Evolutionary conservation across 2,888 invertebrate genomes (phyloP), one percentile per base, ranked within the genome.

Genomic region (Hydropsyche betteni): DNA sequence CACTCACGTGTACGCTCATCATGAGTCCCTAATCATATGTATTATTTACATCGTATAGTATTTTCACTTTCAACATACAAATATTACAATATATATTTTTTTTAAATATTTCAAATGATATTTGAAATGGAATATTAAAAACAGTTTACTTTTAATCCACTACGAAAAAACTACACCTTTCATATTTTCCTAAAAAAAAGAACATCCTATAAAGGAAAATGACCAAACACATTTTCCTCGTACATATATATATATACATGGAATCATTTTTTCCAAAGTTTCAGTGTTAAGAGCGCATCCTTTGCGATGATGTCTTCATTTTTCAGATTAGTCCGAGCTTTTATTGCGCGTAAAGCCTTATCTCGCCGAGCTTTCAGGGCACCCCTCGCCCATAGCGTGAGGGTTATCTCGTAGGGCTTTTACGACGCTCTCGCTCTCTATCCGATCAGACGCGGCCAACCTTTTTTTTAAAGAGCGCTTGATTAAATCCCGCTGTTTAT

Each of bases 261-360:
- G n/a, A n/a, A 3, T 14, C n/a, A 55, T 55, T 14, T 55, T 55
- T 55, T n/a, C 14, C 5, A n/a, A 8, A 14, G 1, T 55, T n/a
- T 7, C 55, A 51, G 8, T 51, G 8, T 12, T n/a, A 51, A 51
- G 51, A n/a, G 51, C 55, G 55, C 55, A 6, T 14, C 55, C 51
- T n/a, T n/a, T 51, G 55, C 71, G 71, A 72, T 58, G 38, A 72
- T 38, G 72, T 72, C 72, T 72, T 72, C 72, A 72, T 72, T 72
- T 72, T 72, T 72, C 72, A 72, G 72, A 72, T 72, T 72, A 72
- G 72, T 72, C 52, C 58, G 61, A 72, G 72, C 72, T 72, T 72
- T 72, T 58, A 72, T 72, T 72, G 72, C 72, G 58, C 58, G 72
- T 72, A 72, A 72, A 72, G 72, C 58, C 58, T 72, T 72, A 72